A percentile compares a stretch with the other conserved stretches of the same genome.
These are phyloP conservation scores for Asteroscopus sphinx DNA, from an alignment of 2,888 invertebrate genomes.

Conservation along the genomic window DNA sequence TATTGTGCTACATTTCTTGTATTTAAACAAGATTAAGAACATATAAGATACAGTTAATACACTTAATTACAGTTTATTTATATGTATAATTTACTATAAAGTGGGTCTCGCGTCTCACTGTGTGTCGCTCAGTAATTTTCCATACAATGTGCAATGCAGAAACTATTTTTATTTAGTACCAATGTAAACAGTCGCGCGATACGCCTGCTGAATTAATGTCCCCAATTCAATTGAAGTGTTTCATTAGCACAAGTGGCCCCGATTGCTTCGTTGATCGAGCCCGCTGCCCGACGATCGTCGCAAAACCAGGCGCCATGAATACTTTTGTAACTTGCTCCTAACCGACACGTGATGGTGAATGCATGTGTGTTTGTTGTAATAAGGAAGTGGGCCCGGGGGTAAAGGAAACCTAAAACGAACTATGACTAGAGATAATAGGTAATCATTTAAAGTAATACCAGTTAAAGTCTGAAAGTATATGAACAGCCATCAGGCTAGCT, in stretches of 20 bases:
- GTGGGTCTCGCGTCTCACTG: not conserved
- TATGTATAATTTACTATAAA: conserved; percentile 7
- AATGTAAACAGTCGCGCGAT: conserved; percentile 79
- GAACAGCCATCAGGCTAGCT: not conserved
- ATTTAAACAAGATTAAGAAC: conserved; percentile 37
- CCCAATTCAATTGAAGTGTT: conserved; percentile 90
- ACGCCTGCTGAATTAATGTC: conserved; percentile 85
- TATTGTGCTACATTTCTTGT: conserved; percentile 31
- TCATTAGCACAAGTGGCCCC: conserved; percentile 90
- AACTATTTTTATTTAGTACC: conserved; percentile 67
- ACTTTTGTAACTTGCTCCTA: conserved; percentile 23
- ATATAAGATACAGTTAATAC: conserved; percentile 21
- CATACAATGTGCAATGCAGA: conserved; percentile 37
- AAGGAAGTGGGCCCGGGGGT: conserved; percentile 48
- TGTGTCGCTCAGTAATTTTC: conserved; percentile 35
- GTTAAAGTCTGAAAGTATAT: not conserved
- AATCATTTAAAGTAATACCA: conserved; percentile 2
- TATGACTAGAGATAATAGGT: conserved; percentile 21
- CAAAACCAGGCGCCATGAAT: conserved; percentile 73
- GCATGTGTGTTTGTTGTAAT: conserved; percentile 52
- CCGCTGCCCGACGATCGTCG: conserved; percentile 72
- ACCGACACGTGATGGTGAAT: conserved; percentile 59
- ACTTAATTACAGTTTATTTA: conserved; percentile 15
- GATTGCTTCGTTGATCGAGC: conserved; percentile 87
- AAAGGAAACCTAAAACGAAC: conserved; percentile 18